Conservation (phyloP, 2,113 vertebrate genomes). For the Rynchops niger region DNA sequence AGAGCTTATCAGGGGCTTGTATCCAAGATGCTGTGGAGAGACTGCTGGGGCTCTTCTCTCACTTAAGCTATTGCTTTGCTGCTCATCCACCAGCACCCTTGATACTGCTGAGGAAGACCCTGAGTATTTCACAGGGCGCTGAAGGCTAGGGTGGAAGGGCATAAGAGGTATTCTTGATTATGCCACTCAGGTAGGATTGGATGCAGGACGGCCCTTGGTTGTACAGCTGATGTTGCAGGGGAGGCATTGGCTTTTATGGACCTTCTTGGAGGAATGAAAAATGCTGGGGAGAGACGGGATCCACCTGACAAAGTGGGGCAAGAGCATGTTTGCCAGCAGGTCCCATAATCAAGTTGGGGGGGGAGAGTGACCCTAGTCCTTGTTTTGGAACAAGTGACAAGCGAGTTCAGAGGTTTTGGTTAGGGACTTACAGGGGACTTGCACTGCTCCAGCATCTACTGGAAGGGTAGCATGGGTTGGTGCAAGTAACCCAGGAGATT, state of each 20-base stretch:
- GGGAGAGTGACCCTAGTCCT: background rate
- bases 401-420: background rate
- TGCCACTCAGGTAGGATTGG: background rate
- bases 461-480: background rate
- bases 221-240: background rate
- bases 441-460: background rate
- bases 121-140: background rate
- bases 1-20: background rate
- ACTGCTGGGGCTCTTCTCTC: background rate
- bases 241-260: background rate
- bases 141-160: background rate
- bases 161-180: background rate
- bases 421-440: background rate
- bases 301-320: background rate
- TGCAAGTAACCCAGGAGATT: background rate
- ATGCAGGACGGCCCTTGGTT: background rate
- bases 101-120: background rate
- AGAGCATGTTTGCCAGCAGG: background rate
- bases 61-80: background rate
- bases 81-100: background rate
- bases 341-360: background rate
- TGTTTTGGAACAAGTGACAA: background rate
- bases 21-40: background rate
- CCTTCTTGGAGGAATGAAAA: background rate
- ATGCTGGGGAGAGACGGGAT: background rate